A percentile compares a stretch with the other conserved stretches of the same genome.
phyloP scores from a whole-genome alignment of 92 coral and sea anemone species.

The Phenganax marumi region DNA sequence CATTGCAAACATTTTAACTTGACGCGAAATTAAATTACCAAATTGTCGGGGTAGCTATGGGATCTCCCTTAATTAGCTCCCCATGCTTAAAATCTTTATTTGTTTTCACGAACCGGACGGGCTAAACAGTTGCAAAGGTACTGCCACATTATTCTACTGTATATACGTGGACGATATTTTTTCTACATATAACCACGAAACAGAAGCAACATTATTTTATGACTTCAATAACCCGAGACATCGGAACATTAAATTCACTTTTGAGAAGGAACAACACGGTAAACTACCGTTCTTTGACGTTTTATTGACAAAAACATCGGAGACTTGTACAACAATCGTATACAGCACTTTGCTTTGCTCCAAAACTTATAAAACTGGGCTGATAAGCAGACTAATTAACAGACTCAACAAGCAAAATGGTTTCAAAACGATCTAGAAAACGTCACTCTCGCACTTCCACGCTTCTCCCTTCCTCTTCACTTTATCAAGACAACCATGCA shows the following conservation, averaged over 20 bases:
- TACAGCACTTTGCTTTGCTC: background rate
- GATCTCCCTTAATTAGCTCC: conserved; percentile 33
- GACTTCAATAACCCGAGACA: too few relatives aligned
- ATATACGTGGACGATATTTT: conserved; percentile 14
- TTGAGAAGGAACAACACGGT: conserved; percentile 39
- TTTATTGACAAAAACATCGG: conserved; percentile 25
- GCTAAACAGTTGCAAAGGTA: conserved; percentile 19
- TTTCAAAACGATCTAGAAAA: too few relatives aligned
- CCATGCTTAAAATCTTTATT: conserved; percentile 40
- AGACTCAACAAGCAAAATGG: too few relatives aligned
- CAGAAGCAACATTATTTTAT: too few relatives aligned
- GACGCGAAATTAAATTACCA: too few relatives aligned
- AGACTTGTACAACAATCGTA: too few relatives aligned
- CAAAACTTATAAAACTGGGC: background rate
- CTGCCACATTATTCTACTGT: background rate
- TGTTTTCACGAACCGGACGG: conserved; percentile 26
- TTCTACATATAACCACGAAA: too few relatives aligned
- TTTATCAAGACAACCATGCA: too few relatives aligned
- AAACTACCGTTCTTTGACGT: conserved; percentile 46
- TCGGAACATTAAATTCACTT: conserved; percentile 43
- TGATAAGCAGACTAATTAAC: too few relatives aligned
- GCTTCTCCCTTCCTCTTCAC: too few relatives aligned
- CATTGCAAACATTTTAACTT: too few relatives aligned
- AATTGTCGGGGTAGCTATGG: conserved; percentile 46
- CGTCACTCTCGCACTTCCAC: too few relatives aligned